Evolutionary conservation across 2,888 invertebrate species (phyloP).

Genomic region (Xylocampa areola): DNA sequence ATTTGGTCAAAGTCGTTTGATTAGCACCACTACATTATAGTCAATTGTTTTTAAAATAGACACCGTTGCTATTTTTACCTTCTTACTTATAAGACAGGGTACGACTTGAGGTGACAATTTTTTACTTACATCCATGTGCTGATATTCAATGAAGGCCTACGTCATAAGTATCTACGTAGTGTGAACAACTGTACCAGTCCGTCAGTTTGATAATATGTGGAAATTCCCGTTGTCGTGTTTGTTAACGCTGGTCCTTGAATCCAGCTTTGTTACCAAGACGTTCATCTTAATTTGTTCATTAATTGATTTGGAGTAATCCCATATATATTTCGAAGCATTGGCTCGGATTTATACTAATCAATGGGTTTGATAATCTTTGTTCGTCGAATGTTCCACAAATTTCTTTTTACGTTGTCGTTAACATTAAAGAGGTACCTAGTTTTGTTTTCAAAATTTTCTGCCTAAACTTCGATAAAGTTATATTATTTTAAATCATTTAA

Average conservation of each 20-base stretch:
- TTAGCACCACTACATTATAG: conserved; percentile 53
- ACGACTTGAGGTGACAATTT: conserved; percentile 55
- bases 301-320: no score
- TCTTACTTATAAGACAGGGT: conserved; percentile 55
- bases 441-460: no score
- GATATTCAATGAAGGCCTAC: conserved; percentile 43
- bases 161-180: conserved; percentile 10
- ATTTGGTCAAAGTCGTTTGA: conserved; percentile 56
- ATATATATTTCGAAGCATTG: no score
- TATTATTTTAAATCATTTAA: no score
- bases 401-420: no score
- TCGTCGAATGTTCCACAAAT: no score
- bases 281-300: no score
- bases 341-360: no score
- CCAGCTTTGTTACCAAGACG: background rate
- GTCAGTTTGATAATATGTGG: conserved; percentile 31
- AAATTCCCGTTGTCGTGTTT: conserved; percentile 22
- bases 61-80: conserved; percentile 62
- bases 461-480: no score
- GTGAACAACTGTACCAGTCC: conserved; percentile 16
- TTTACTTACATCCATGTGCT: conserved; percentile 32
- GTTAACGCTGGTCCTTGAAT: conserved; percentile 18
- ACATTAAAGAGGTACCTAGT: no score
- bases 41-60: conserved; percentile 59
- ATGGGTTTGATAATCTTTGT: no score